phyloP scores from a whole-genome alignment of 2,113 vertebrate species.

The Aleadryas rufinucha region DNA sequence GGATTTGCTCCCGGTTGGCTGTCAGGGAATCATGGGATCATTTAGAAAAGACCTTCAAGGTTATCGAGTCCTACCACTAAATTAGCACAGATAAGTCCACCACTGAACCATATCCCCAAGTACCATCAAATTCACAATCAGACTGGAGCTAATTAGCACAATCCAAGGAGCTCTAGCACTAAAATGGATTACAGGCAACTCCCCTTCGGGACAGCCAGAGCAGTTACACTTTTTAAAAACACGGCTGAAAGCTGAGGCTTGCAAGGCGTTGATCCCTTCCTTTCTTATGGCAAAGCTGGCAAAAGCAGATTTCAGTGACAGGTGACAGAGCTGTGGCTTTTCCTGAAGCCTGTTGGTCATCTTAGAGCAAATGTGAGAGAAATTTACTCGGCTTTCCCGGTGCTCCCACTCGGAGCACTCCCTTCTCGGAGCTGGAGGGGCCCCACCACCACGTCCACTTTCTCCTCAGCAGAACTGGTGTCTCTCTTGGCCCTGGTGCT shows the following conservation, averaged over 20 bases:
- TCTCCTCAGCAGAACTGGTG: constrained; percentile 4
- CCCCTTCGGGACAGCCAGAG: neutral
- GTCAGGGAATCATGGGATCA: neutral
- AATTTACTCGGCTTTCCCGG: neutral
- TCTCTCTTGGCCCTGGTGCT: constrained; percentile 46
- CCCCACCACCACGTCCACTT: constrained; percentile 41
- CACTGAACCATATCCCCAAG: neutral
- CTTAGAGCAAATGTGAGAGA: rapidly evolving
- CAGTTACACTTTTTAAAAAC: neutral
- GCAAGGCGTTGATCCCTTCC: neutral
- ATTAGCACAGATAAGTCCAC: neutral
- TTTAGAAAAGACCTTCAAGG: neutral
- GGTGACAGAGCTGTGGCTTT: neutral
- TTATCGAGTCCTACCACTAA: neutral
- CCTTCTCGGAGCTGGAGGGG: constrained; percentile 36
- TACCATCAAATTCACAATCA: neutral
- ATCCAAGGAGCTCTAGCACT: neutral
- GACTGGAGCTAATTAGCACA: neutral
- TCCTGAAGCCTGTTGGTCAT: rapidly evolving
- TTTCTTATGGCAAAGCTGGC: neutral
- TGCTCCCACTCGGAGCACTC: neutral
- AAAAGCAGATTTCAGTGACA: neutral
- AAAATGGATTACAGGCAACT: no score
- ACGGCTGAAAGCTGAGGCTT: neutral
- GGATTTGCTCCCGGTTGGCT: neutral